phyloP scores from a whole-genome alignment of 1,140 invertebrate species.

The Atta colombica region DNA sequence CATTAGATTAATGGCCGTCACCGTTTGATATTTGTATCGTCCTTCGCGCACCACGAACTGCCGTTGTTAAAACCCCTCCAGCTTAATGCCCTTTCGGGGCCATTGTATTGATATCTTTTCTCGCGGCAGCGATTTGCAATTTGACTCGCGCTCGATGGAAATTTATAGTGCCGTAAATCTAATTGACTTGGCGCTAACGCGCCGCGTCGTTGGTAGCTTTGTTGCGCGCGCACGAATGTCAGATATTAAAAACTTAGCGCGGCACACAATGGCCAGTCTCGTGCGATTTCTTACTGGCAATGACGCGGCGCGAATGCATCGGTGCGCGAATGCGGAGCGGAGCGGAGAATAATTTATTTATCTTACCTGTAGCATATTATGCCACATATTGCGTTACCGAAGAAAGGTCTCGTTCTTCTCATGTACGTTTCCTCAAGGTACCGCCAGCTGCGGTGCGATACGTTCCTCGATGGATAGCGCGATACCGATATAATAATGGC shows the following conservation, averaged over 20 bases:
- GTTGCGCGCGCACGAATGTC: slow-evolving; percentile 20
- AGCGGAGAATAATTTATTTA: slow-evolving; percentile 48
- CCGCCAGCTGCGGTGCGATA: not conserved
- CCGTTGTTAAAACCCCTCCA: not conserved
- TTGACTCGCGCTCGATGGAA: slow-evolving; percentile 49
- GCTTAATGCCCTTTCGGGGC: slow-evolving; percentile 57
- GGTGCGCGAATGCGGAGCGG: not conserved
- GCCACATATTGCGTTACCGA: slow-evolving; percentile 8
- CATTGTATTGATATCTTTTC: slow-evolving; percentile 57
- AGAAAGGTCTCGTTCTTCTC: slow-evolving; percentile 49
- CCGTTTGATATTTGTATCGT: slow-evolving; percentile 73
- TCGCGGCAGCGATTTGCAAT: slow-evolving; percentile 65
- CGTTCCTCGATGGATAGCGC: not conserved
- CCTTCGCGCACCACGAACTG: slow-evolving; percentile 6
- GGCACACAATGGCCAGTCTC: not conserved
- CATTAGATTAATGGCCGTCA: slow-evolving; percentile 70
- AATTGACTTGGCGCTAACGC: slow-evolving; percentile 58
- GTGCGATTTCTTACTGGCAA: slow-evolving; percentile 25
- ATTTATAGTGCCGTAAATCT: slow-evolving; percentile 50
- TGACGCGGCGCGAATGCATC: slow-evolving; percentile 33
- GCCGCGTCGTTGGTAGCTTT: slow-evolving; percentile 48
- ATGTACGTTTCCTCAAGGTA: not conserved
- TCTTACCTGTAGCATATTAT: slow-evolving; percentile 23
- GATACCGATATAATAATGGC: not conserved
- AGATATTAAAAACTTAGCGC: slow-evolving; percentile 48